A percentile compares a stretch with the other conserved stretches of the same genome.
Conservation (phyloP, 2,113 vertebrate species). For the Australoheros scitulus region DNA sequence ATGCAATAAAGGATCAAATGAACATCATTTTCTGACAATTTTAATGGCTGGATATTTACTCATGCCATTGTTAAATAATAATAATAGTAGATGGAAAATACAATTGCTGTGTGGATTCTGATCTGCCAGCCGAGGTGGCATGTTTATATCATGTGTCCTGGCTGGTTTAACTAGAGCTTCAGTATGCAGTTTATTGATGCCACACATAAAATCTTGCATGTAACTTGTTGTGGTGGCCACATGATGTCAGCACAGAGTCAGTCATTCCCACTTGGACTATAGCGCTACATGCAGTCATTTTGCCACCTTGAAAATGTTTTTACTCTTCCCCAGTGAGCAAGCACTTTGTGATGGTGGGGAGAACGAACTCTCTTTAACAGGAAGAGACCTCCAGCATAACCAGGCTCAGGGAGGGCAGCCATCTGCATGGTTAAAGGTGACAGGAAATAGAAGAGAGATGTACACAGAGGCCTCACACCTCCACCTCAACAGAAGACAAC, state of each 20-base stretch:
- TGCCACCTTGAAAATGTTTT: background rate
- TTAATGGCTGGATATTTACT: no score
- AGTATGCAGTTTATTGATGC: background rate
- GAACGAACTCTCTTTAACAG: background rate
- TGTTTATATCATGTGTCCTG: background rate
- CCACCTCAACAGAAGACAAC: background rate
- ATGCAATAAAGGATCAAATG: background rate
- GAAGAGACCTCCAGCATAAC: background rate
- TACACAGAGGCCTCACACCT: background rate
- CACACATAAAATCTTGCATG: background rate
- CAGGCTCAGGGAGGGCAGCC: background rate
- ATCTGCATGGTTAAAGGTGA: background rate
- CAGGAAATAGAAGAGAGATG: background rate
- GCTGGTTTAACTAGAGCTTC: background rate
- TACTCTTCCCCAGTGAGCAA: background rate
- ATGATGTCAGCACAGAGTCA: conserved; percentile 66
- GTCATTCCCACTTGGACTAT: background rate
- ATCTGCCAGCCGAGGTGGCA: background rate
- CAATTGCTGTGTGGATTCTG: background rate
- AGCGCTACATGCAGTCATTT: background rate
- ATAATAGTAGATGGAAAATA: background rate
- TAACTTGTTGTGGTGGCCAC: conserved; percentile 39
- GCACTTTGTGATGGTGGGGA: background rate
- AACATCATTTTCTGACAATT: background rate
- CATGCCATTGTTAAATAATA: background rate